Evolutionary conservation across 1,140 invertebrate genomes (phyloP).

Genomic region (Caenorhabditis brenneri): DNA sequence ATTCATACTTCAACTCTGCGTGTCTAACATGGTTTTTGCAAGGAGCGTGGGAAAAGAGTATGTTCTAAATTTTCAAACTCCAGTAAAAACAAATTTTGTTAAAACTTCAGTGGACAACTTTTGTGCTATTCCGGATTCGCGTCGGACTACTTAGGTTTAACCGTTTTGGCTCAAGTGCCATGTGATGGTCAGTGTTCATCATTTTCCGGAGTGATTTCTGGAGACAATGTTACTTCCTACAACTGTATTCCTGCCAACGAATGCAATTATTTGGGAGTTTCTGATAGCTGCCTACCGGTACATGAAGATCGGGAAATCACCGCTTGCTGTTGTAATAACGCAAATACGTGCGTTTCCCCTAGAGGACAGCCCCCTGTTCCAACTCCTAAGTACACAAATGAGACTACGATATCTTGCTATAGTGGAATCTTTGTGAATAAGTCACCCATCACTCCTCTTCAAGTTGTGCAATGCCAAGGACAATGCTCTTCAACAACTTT

Average conservation of each 20-base stretch:
- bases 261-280: too few relatives aligned
- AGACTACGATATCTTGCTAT: slow-evolving; percentile 32
- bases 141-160: too few relatives aligned
- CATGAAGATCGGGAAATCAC: background rate
- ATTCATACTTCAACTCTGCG: too few relatives aligned
- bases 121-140: too few relatives aligned
- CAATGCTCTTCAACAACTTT: background rate
- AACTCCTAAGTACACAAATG: background rate
- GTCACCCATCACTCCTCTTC: background rate
- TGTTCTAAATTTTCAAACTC: too few relatives aligned
- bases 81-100: too few relatives aligned
- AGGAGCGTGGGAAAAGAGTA: too few relatives aligned
- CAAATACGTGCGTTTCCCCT: background rate
- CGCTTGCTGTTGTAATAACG: slow-evolving; percentile 24
- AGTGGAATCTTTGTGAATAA: background rate
- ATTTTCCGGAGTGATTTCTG: background rate
- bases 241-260: background rate
- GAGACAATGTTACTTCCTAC: background rate
- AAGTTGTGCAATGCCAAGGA: background rate
- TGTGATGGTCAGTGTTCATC: slow-evolving; percentile 20
- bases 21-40: too few relatives aligned
- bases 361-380: background rate
- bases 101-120: too few relatives aligned
- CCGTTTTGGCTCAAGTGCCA: background rate
- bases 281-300: background rate